These are phyloP conservation scores for Bursaphelenchus mucronatus DNA, from an alignment of 1,140 invertebrate species.

Conservation along the genomic window DNA sequence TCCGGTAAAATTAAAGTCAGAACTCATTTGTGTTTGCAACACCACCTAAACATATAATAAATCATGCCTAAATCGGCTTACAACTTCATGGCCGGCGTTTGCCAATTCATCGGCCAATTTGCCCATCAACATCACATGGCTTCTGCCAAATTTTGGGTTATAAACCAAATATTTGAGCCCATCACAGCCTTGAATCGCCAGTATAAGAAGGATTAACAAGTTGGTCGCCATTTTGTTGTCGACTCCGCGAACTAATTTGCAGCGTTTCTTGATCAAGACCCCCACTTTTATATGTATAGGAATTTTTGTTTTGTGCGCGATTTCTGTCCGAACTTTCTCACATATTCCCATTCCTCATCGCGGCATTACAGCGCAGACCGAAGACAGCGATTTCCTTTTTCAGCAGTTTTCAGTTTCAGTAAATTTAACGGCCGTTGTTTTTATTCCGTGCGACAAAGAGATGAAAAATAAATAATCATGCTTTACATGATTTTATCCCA, in stretches of 20 bases:
- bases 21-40: slow-evolving; percentile 18
- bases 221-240: not conserved
- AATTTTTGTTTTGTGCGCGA: no score
- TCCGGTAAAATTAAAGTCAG: slow-evolving; percentile 16
- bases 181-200: slow-evolving; percentile 1
- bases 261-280: no score
- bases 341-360: no score
- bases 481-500: no score
- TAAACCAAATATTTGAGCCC: slow-evolving; percentile 20
- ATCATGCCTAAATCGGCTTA: not conserved
- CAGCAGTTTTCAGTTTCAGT: no score
- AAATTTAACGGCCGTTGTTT: no score
- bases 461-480: no score
- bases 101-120: slow-evolving; percentile 26
- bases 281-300: no score
- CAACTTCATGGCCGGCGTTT: slow-evolving; percentile 25
- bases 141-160: slow-evolving; percentile 24
- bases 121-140: slow-evolving; percentile 21
- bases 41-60: slow-evolving; percentile 14
- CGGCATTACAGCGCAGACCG: no score
- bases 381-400: no score
- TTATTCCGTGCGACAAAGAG: no score
- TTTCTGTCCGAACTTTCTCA: no score
- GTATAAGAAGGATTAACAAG: not conserved
- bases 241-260: not conserved